phyloP scores from a whole-genome alignment of 2,888 invertebrate species.

The Hartigia nigra region DNA sequence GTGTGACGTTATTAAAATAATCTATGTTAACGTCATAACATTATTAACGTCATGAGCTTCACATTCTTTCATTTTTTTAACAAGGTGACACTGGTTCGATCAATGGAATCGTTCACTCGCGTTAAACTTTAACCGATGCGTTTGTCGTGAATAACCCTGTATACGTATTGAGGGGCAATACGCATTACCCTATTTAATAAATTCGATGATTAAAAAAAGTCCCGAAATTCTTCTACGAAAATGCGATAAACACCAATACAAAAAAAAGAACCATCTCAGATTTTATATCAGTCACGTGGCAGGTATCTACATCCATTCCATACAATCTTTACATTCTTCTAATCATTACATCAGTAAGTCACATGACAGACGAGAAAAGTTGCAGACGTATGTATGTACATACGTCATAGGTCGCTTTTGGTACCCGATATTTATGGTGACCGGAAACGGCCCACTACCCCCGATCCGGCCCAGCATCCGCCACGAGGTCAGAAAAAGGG shows the following conservation, averaged over 20 bases:
- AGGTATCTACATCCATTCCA: neutral
- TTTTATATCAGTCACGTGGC: neutral
- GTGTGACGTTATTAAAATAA: too few species aligned
- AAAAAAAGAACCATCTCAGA: neutral
- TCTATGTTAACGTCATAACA: too few species aligned
- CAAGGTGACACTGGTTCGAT: too few species aligned
- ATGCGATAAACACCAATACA: neutral
- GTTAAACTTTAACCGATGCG: too few species aligned
- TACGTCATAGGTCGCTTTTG: slow-evolving; percentile 32
- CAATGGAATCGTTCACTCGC: too few species aligned
- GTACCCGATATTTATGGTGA: slow-evolving; percentile 30
- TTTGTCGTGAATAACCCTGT: too few species aligned
- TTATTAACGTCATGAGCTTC: too few species aligned
- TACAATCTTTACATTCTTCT: neutral
- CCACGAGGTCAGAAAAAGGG: slow-evolving; percentile 14
- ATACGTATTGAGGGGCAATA: neutral
- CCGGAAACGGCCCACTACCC: slow-evolving; percentile 50
- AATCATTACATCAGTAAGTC: neutral
- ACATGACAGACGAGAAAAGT: neutral
- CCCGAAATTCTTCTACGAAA: neutral
- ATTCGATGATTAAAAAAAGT: neutral
- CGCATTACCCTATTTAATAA: neutral
- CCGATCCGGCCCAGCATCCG: slow-evolving; percentile 39
- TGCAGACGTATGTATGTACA: neutral
- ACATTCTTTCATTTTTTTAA: too few species aligned